phyloP scores from a whole-genome alignment of 2,113 vertebrate genomes.

The Rhipidura dahli region DNA sequence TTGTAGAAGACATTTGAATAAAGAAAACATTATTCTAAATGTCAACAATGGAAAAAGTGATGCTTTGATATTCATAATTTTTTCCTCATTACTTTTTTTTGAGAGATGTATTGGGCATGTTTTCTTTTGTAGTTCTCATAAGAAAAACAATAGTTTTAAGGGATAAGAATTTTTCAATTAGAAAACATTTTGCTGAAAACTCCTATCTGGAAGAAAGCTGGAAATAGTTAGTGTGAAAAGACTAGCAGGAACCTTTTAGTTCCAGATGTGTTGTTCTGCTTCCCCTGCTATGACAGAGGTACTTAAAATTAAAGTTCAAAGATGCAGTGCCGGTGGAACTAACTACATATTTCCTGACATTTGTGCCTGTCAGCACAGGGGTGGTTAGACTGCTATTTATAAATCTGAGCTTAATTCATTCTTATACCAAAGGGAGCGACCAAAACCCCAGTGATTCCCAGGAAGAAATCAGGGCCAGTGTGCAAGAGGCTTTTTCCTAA shows the following conservation, averaged over 20 bases:
- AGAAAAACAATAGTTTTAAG: not conserved
- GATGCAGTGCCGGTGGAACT: not conserved
- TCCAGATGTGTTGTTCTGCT: constrained; percentile 6
- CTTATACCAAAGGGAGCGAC: not conserved
- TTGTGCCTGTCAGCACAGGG: not conserved
- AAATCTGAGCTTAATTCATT: not conserved
- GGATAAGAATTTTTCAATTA: not conserved
- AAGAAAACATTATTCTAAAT: not conserved
- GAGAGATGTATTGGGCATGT: not conserved
- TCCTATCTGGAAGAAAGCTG: not conserved
- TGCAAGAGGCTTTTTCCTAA: not conserved
- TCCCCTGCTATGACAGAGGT: not conserved
- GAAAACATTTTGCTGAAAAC: not conserved
- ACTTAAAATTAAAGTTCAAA: constrained; percentile 13
- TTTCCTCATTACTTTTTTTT: not conserved
- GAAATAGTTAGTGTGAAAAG: not conserved
- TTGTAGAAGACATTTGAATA: not conserved
- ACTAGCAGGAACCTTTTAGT: constrained; percentile 5
- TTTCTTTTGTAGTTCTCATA: not conserved
- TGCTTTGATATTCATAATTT: not conserved
- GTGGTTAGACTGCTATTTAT: not conserved
- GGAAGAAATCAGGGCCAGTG: not conserved
- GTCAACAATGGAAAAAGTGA: not conserved
- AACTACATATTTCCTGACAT: not conserved
- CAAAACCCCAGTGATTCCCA: not conserved